Base-by-base conservation (phyloP, 2,888 invertebrate species). In the Plebejus argus region DNA sequence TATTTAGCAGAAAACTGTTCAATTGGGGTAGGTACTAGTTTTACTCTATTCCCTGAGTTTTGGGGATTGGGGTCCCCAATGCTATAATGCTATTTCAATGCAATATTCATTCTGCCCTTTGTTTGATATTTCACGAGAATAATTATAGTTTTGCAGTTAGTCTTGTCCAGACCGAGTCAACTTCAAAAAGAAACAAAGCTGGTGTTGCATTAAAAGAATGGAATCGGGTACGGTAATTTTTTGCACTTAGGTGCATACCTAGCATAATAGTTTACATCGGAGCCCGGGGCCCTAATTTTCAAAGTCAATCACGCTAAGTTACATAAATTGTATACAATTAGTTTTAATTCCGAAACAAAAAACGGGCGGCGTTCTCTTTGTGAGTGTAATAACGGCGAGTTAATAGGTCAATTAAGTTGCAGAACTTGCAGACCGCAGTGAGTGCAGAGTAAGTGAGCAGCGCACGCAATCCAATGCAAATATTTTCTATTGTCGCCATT, bases 331-430 rank as follows among this genome's bases (percentile, higher is more conserved):
- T 66, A 66, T 66, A 66, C 28, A 66, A 66, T 66, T 66, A 66
- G 28, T 66, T 33, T 66, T 28, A 66, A 66, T 28, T 28, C 18
- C 28, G 28, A 33, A 66, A 66, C 66, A 66, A 66, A 66, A 66
- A 66, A 66, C 28, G 28, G 66, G 15, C 66, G 28, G 66, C 66
- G 28, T 66, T 66, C 66, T 12, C 66, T 66, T 66, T 66, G 66
- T 66, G 66, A 66, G 66, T 66, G 28, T 66, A 66, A 66, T 66
- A 66, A 66, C 66, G 28, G 28, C 66, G 28, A 66, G 66, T 66
- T 72, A 72, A 72, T 72, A 72, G 72, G 39, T 72, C 72, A 72
- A 72, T 72, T 72, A 72, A 72, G 72, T 72, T 72, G 45, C 72
- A 72, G 45, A 45, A 53, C 18, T 23, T 58, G 23, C 66, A 33